Base-by-base conservation (phyloP, 2,797 vertebrate species). In the Gobio occitaniae region DNA sequence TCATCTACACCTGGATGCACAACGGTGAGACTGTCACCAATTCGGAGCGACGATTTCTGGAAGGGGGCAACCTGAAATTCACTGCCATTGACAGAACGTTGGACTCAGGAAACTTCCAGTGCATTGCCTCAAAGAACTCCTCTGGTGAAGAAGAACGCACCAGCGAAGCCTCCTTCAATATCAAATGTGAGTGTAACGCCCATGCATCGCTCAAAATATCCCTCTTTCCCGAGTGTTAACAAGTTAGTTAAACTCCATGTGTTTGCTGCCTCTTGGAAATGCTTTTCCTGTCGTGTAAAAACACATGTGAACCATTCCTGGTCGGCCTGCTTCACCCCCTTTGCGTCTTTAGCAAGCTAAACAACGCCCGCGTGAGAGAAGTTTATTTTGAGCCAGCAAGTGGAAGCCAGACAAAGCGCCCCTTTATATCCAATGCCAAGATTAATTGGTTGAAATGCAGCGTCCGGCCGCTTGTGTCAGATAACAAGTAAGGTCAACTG, bases 1-100 rank as follows among this genome's bases (percentile, higher is more conserved):
- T 96, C 36, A 86, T 79, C 0, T 95, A 96, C 21, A 88, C 91
- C 47, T 97, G 96, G 96, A 90, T 96, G 84, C 95, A 95, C 52
- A 90, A 96, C 0, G 95, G 96, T 0, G 68, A 86, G 4, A 89
- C 90, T 0, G 89, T 97, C n/a, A 86, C 79, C 78, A 94, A 96
- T 90, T 94, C 94, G 0, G 96, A 96, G 75, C 94, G 95, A 4
- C 95, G 96, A 86, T 96, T 95, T 72, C 91, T 94, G 84, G 95
- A 97, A 84, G 95, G 94, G 65, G 96, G 94, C 86, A 97, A 95
- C 89, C 93, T 97, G 81, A 96, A 96, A 88, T 96, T 97, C 8
- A 88, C 91, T 0, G 93, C 94, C 0, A 93, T 97, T 1, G 95
- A 96, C 76, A 91, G 96, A n/a, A 91, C 90, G n/a, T 91, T 95